These are phyloP conservation scores for Theocolax elegans DNA, from an alignment of 1,140 invertebrate species.

Conservation along the genomic window DNA sequence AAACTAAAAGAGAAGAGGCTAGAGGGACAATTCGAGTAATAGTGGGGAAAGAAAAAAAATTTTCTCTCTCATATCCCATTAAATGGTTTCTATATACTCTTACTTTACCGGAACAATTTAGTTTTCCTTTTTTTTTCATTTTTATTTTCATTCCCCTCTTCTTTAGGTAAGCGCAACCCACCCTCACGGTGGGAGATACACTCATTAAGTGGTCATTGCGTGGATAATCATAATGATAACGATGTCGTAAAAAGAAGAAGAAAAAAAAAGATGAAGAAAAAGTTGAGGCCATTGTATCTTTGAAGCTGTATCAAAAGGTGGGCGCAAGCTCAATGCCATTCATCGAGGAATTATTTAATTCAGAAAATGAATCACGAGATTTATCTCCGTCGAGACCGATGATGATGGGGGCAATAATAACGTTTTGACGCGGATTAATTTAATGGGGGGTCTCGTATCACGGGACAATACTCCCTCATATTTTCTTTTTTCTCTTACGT, in stretches of 20 bases:
- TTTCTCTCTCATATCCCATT: neutral
- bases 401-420: neutral
- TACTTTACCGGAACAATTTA: constrained; percentile 9
- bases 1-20: no score
- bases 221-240: constrained; percentile 26
- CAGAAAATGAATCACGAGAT: neutral
- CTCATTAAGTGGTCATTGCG: constrained; percentile 1
- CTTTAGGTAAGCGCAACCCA: neutral
- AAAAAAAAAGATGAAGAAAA: constrained; percentile 4
- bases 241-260: constrained; percentile 1
- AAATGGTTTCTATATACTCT: no score
- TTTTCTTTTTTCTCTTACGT: no score
- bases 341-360: neutral
- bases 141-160: neutral
- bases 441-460: no score
- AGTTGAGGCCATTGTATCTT: neutral
- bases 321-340: neutral
- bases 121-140: neutral
- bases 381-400: neutral
- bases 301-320: no score
- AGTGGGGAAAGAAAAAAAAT: constrained; percentile 15
- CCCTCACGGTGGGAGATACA: neutral
- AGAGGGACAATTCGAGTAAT: no score
- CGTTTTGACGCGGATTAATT: constrained; percentile 1
- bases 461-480: no score